A percentile compares a stretch with the other conserved stretches of the same genome.
These are phyloP conservation scores for Indri indri DNA, from an alignment of 2,113 vertebrate genomes.

Conservation along the genomic window DNA sequence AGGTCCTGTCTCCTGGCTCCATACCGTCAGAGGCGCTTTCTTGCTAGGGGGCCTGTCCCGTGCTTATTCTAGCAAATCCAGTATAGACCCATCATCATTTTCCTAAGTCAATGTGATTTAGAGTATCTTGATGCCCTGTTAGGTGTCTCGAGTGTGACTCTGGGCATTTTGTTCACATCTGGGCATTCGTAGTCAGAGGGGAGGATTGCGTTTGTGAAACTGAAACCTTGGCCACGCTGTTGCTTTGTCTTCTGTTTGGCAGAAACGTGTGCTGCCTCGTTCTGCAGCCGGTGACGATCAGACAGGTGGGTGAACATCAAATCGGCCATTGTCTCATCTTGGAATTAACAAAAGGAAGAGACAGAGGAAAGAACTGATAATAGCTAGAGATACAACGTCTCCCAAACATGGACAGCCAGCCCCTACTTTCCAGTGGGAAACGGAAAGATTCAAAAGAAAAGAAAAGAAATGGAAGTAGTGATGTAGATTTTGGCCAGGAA, in stretches of 20 bases:
- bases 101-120: background rate
- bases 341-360: constrained; percentile 15
- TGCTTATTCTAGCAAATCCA: background rate
- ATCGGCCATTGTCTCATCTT: background rate
- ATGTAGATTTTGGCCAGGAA: constrained; percentile 70
- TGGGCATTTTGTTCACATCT: background rate
- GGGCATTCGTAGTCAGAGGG: background rate
- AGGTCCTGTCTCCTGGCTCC: background rate
- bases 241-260: background rate
- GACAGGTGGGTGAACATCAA: background rate
- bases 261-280: background rate
- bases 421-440: background rate
- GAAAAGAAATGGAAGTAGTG: constrained; percentile 50
- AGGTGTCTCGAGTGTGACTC: background rate
- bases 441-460: constrained; percentile 4
- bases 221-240: background rate
- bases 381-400: background rate
- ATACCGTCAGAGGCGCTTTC: background rate
- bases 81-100: background rate
- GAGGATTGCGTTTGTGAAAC: background rate
- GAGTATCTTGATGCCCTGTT: background rate
- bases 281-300: background rate
- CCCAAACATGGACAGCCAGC: background rate
- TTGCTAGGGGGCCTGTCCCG: background rate
- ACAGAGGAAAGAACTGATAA: constrained; percentile 40